Conservation (phyloP, 2,888 invertebrate genomes). For the Lochmaea capreae region DNA sequence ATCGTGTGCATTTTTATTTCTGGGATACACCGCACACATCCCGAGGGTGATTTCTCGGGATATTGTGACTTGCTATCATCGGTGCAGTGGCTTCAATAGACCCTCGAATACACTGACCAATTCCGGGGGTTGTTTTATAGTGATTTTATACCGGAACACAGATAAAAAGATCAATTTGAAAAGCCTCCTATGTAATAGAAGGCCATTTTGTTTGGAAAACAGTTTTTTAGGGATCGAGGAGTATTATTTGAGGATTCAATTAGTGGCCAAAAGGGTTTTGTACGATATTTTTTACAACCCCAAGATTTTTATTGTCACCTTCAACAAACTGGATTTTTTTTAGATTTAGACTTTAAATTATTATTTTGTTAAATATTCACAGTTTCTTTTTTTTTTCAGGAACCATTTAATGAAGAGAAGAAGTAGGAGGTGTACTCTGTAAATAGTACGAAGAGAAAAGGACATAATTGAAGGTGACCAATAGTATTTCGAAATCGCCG, state of each 20-base stretch:
- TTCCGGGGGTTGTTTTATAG: constrained; percentile 45
- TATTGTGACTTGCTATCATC: constrained; percentile 46
- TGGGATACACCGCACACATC: constrained; percentile 38
- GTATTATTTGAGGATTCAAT: constrained; percentile 44
- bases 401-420: too few species aligned
- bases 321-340: neutral
- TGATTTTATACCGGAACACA: constrained; percentile 44
- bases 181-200: constrained; percentile 42
- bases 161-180: constrained; percentile 49
- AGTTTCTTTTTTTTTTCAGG: neutral
- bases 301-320: neutral
- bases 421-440: too few species aligned
- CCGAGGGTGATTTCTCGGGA: constrained; percentile 46
- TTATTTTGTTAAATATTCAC: neutral
- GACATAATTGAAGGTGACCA: too few species aligned
- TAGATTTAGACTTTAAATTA: neutral
- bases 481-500: too few species aligned
- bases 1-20: constrained; percentile 48
- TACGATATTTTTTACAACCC: neutral
- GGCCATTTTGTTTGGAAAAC: constrained; percentile 44
- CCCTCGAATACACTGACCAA: constrained; percentile 45
- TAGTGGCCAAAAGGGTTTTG: constrained; percentile 34
- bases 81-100: constrained; percentile 41
- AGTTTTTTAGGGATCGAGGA: constrained; percentile 32
- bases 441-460: too few species aligned